A percentile compares a stretch with the other conserved stretches of the same genome.
These are phyloP conservation scores for Sicus ferrugineus DNA, from an alignment of 2,888 invertebrate species.

Conservation along the genomic window DNA sequence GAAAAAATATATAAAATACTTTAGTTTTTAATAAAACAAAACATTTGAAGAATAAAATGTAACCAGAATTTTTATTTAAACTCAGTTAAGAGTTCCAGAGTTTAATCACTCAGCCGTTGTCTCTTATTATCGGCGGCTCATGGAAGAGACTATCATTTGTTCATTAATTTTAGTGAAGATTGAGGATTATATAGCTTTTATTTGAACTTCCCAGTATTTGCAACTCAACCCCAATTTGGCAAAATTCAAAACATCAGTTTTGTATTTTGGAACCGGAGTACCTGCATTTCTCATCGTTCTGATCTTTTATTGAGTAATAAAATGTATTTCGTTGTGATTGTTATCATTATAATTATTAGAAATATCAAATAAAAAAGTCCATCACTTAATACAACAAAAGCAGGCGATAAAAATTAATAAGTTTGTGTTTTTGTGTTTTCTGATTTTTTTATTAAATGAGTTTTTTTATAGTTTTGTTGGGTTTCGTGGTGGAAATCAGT, in stretches of 20 bases:
- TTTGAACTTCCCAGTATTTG: too few relatives aligned
- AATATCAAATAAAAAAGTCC: conserved; percentile 28
- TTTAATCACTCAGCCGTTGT: too few relatives aligned
- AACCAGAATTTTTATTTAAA: conserved; percentile 18
- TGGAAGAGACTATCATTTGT: too few relatives aligned
- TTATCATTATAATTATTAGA: conserved; percentile 15
- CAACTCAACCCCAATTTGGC: too few relatives aligned
- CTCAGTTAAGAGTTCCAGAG: too few relatives aligned
- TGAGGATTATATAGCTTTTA: too few relatives aligned
- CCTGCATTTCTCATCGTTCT: too few relatives aligned
- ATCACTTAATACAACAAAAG: conserved; percentile 19
- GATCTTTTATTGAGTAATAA: too few relatives aligned
- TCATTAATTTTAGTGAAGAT: too few relatives aligned
- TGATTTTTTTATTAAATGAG: conserved; percentile 18
- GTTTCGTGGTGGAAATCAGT: conserved; percentile 5
- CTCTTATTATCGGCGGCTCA: too few relatives aligned
- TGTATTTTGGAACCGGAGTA: too few relatives aligned
- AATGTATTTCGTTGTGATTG: not conserved
- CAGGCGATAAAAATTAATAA: conserved; percentile 2
- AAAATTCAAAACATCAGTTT: too few relatives aligned
- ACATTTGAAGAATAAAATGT: conserved; percentile 14
- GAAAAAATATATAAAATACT: not conserved
- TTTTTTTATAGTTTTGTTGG: conserved; percentile 10
- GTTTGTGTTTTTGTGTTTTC: not conserved
- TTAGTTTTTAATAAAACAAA: not conserved